phyloP scores from a whole-genome alignment of 2,888 invertebrate genomes.

The Marasmarcha lunaedactyla region DNA sequence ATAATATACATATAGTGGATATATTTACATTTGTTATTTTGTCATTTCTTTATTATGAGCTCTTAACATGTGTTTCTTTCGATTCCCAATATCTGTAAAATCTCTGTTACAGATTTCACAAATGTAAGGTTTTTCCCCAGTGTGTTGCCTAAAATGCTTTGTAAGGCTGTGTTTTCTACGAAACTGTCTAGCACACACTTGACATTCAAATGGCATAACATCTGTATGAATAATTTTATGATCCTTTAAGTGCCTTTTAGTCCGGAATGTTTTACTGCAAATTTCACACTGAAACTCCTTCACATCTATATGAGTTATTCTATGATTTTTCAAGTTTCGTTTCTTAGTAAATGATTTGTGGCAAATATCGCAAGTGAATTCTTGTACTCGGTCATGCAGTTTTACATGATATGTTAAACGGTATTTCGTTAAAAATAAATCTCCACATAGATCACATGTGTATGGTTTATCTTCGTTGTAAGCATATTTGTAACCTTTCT shows the following conservation, averaged over 20 bases:
- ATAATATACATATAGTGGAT: no score
- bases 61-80: slow-evolving; percentile 60
- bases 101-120: slow-evolving; percentile 70
- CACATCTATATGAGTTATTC: slow-evolving; percentile 66
- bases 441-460: slow-evolving; percentile 6
- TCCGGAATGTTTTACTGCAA: slow-evolving; percentile 74
- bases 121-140: slow-evolving; percentile 71
- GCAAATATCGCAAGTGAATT: slow-evolving; percentile 1
- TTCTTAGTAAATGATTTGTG: no score
- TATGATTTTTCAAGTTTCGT: no score
- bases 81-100: slow-evolving; percentile 78
- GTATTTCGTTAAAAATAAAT: slow-evolving; percentile 4
- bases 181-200: no score
- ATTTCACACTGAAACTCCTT: slow-evolving; percentile 76
- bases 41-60: no score
- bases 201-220: no score
- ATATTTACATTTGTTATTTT: no score
- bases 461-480: background rate
- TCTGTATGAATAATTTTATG: no score
- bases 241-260: slow-evolving; percentile 70
- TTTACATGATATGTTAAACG: slow-evolving; percentile 1
- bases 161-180: no score
- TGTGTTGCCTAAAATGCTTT: slow-evolving; percentile 72
- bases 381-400: slow-evolving; percentile 3
- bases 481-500: no score